Conservation (phyloP, 2,797 vertebrate genomes). For the Gymnoscopelus braueri region DNA sequence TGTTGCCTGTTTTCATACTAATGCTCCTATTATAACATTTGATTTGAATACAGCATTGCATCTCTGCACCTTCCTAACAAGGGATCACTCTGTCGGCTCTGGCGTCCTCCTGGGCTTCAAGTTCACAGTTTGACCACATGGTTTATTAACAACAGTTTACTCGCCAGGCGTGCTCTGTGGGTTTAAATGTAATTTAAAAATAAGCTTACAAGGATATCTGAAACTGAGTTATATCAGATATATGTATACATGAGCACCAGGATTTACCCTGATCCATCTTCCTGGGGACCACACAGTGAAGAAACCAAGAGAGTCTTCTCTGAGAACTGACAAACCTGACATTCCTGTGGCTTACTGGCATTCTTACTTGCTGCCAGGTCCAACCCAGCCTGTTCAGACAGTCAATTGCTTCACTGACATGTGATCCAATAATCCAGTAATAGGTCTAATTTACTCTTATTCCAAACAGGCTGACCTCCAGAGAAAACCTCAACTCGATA, state of each 20-base stretch:
- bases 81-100: not conserved
- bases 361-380: slow-evolving; percentile 25
- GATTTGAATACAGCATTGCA: slow-evolving; percentile 17
- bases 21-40: slow-evolving; percentile 33
- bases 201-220: slow-evolving; percentile 55
- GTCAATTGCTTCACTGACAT: slow-evolving; percentile 31
- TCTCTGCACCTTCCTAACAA: slow-evolving; percentile 9
- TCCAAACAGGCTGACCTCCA: slow-evolving; percentile 5
- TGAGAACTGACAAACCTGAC: slow-evolving; percentile 20
- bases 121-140: slow-evolving; percentile 2
- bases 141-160: slow-evolving; percentile 56
- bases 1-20: slow-evolving; percentile 27
- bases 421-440: slow-evolving; percentile 5
- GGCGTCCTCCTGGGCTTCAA: slow-evolving; percentile 28
- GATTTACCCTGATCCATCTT: slow-evolving; percentile 42
- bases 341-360: slow-evolving; percentile 21
- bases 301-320: slow-evolving; percentile 44
- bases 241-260: slow-evolving; percentile 9
- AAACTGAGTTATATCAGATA: slow-evolving; percentile 33
- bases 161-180: slow-evolving; percentile 50
- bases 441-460: slow-evolving; percentile 22
- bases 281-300: slow-evolving; percentile 32
- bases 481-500: not conserved
- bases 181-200: slow-evolving; percentile 60
- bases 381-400: slow-evolving; percentile 2